Evolutionary conservation across 2,888 invertebrate species (phyloP).

Genomic region (Leistus spinibarbis): DNA sequence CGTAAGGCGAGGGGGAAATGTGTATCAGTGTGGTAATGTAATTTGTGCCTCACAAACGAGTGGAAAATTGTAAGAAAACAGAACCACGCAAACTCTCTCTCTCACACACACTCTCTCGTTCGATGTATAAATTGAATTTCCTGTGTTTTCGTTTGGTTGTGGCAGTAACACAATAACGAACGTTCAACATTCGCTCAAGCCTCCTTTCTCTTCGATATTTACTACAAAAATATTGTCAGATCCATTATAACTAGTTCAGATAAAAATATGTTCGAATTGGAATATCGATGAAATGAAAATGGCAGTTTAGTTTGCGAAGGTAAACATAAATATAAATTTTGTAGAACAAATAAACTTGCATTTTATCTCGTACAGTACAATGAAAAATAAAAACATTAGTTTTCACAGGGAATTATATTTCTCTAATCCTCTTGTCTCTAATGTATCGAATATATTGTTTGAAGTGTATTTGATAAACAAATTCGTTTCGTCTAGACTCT

Average conservation of each 20-base stretch:
- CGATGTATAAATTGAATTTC: conserved; percentile 45
- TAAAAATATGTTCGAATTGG: neutral
- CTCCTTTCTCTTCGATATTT: neutral
- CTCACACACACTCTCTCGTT: neutral
- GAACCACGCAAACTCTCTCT: conserved; percentile 43
- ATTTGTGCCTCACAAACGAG: conserved; percentile 47
- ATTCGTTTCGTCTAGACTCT: too few species aligned
- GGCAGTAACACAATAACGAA: conserved; percentile 28
- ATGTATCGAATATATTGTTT: too few species aligned
- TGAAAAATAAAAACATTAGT: too few species aligned
- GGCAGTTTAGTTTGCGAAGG: too few species aligned
- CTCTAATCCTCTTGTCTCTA: too few species aligned
- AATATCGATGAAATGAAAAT: neutral
- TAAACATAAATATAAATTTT: too few species aligned
- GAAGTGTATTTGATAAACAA: too few species aligned
- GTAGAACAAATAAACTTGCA: too few species aligned
- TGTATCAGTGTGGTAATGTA: conserved; percentile 46
- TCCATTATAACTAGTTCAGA: neutral
- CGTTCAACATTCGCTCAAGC: neutral
- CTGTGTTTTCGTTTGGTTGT: conserved; percentile 44
- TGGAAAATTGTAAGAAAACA: conserved; percentile 50
- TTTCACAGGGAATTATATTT: too few species aligned
- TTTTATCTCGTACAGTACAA: too few species aligned
- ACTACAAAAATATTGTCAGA: neutral
- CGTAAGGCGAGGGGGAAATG: conserved; percentile 11